phyloP scores from a whole-genome alignment of 2,888 invertebrate genomes.

The Nemoura dubitans region DNA sequence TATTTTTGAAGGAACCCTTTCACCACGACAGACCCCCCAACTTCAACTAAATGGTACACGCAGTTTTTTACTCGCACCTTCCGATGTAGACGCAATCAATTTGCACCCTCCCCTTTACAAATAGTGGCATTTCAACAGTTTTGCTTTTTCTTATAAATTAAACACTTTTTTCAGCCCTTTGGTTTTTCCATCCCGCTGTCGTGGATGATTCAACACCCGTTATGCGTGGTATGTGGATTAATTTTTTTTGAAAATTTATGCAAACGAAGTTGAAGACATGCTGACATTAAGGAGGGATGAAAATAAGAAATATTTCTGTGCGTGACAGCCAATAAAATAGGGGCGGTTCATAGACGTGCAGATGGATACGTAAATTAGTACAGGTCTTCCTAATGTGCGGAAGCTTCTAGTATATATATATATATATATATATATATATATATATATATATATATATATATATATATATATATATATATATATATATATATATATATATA shows the following conservation, averaged over 20 bases:
- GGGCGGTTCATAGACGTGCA: not conserved
- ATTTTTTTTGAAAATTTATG: not conserved
- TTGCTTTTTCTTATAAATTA: not conserved
- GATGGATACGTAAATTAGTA: not conserved
- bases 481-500: too few relatives aligned
- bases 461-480: too few relatives aligned
- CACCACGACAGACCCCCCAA: not conserved
- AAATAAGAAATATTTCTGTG: not conserved
- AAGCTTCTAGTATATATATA: too few relatives aligned
- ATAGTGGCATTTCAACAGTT: not conserved
- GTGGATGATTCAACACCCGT: not conserved
- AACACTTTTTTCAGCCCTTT: not conserved
- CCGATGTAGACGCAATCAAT: conserved; percentile 16
- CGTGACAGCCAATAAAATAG: not conserved
- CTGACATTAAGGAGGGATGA: not conserved
- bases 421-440: too few relatives aligned
- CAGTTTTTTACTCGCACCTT: not conserved
- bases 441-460: too few relatives aligned
- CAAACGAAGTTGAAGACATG: not conserved
- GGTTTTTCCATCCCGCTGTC: not conserved
- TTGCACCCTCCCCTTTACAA: not conserved
- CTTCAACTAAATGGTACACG: conserved; percentile 30
- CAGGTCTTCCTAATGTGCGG: too few relatives aligned
- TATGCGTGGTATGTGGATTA: not conserved
- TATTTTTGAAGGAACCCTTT: conserved; percentile 16